Percentiles rank a stretch among this genome's conserved stretches.
Evolutionary conservation across 2,888 invertebrate species (phyloP).

Genomic region (Koerneria pararmatus): DNA sequence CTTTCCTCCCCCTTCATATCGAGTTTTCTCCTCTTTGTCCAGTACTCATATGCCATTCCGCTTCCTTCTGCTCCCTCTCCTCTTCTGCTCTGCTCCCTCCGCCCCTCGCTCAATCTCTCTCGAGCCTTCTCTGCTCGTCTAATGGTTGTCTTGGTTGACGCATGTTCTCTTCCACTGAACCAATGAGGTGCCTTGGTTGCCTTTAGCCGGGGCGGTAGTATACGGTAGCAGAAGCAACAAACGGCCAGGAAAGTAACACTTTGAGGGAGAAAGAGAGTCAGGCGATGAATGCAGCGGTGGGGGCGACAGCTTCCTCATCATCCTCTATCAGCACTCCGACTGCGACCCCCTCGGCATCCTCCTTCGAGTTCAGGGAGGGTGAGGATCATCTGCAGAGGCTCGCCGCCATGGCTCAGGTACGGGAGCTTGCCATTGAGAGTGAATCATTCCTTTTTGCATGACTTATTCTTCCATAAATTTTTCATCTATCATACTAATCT

Average conservation of each 20-base stretch:
- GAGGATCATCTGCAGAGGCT: constrained; percentile 23
- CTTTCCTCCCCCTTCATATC: constrained; percentile 13
- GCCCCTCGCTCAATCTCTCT: neutral
- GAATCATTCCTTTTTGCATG: too few relatives aligned
- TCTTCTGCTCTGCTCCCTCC: constrained; percentile 4
- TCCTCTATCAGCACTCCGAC: constrained; percentile 5
- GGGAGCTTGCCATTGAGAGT: neutral
- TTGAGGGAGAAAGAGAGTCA: too few relatives aligned
- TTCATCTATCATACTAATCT: too few relatives aligned
- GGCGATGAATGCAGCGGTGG: neutral
- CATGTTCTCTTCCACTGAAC: neutral
- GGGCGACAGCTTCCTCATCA: neutral
- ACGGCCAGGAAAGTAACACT: too few relatives aligned
- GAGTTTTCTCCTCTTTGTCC: constrained; percentile 5
- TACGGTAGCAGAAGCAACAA: too few relatives aligned
- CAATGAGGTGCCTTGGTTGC: too few relatives aligned
- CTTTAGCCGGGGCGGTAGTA: too few relatives aligned
- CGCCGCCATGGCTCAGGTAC: constrained; percentile 18
- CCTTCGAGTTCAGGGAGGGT: neutral
- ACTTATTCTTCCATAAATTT: too few relatives aligned
- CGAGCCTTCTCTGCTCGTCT: neutral
- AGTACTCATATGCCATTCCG: constrained; percentile 9
- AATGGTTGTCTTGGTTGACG: neutral
- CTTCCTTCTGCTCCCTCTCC: neutral
- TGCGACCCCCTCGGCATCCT: constrained; percentile 11